Evolutionary conservation across 2,888 invertebrate species (phyloP).

Genomic region (Noctua janthe): DNA sequence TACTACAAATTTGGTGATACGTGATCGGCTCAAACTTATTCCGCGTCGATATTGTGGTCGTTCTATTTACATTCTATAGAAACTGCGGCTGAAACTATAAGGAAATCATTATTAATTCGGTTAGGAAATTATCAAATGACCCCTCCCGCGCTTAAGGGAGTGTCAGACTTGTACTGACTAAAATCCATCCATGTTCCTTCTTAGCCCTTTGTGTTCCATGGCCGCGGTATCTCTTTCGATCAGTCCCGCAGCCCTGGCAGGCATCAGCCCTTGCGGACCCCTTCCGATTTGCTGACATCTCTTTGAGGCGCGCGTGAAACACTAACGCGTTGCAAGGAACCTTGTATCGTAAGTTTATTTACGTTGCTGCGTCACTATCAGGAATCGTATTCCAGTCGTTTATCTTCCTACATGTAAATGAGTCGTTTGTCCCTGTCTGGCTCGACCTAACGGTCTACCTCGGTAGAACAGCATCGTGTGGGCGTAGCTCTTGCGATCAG

Average conservation of each 20-base stretch:
- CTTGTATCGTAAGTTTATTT: neutral
- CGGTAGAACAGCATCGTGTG: neutral
- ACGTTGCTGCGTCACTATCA: neutral
- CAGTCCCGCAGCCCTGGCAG: too few relatives aligned
- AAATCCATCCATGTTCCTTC: too few relatives aligned
- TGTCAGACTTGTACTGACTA: too few relatives aligned
- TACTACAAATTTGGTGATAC: too few relatives aligned
- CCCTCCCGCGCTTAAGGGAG: too few relatives aligned
- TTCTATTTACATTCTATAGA: neutral
- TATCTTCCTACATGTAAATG: slow-evolving; percentile 8
- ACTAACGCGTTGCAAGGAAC: neutral
- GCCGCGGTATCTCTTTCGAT: too few relatives aligned
- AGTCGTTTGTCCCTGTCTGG: neutral
- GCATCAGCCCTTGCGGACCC: too few relatives aligned
- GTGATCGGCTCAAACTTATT: neutral
- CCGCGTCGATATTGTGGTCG: neutral
- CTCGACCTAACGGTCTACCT: neutral
- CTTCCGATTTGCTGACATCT: too few relatives aligned
- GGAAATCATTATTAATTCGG: too few relatives aligned
- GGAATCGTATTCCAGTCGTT: slow-evolving; percentile 1
- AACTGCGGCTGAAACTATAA: neutral
- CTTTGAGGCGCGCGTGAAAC: too few relatives aligned
- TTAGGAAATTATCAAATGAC: too few relatives aligned
- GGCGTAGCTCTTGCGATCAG: neutral
- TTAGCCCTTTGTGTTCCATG: too few relatives aligned